Base-by-base conservation (phyloP, 2,113 vertebrate species). In the Phaethornis superciliosus region DNA sequence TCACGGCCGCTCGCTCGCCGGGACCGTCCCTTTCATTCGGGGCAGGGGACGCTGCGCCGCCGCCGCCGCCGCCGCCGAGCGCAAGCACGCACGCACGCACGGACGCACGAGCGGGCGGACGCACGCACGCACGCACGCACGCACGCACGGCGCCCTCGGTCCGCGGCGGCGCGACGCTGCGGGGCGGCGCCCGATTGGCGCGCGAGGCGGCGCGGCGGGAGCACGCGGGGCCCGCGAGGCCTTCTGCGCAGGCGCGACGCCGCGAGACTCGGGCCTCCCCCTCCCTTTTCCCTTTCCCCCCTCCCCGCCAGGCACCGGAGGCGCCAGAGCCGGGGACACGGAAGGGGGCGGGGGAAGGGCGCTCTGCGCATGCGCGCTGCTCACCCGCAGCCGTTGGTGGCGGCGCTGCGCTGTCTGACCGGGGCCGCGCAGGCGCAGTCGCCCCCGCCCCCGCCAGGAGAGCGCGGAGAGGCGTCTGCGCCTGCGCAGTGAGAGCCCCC, bases 21-120 rank as follows among this genome's bases (percentile, higher is more conserved):
- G 85, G 77, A 82, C 77, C 93, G 76, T 81, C 94, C 94, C 81
- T 93, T 94, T 91, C 88, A 91, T 89, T 91, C 92, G 94, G 85
- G 84, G 90, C 71, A 83, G 63, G 80, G 69, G 70, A 85, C 85
- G 89, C 81, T 76, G 87, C 55, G 87, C 55, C 88, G 76, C 82
- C 83, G 75, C 75, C 56, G 81, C 84, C 35, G 74, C 70, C 56
- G 78, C 83, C 85, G 46, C 46, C 19, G 60, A 81, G 71, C 88
- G 88, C 21, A 81, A 56, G 67, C 37, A 59, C 81, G 81, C 10
- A 46, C 70, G 82, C 21, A 81, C 67, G 67, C 37, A 59, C 80
- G 81, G 8, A 46, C 70, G 82, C 7, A 49, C 42, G 60, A 5
- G 16, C 64, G 52, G 7, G 42, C 71, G 71, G 15, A 56, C 59